Percentiles rank a stretch among this genome's conserved stretches.
Evolutionary conservation across 1,140 invertebrate genomes (phyloP).

Genomic region (Tribolium castaneum): DNA sequence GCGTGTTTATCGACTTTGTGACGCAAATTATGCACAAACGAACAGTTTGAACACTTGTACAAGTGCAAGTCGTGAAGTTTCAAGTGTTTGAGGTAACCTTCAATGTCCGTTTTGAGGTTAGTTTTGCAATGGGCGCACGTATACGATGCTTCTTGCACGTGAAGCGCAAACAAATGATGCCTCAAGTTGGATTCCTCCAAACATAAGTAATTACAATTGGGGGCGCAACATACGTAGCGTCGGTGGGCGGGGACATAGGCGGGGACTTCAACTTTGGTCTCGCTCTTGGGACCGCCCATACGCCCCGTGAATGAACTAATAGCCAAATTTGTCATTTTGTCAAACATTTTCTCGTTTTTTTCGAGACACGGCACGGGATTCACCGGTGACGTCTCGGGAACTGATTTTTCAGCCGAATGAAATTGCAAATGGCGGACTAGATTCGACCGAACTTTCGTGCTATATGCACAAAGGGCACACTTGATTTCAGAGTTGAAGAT

Average conservation of each 20-base stretch:
- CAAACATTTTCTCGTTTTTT: constrained; percentile 82
- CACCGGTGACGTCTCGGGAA: constrained; percentile 73
- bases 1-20: constrained; percentile 76
- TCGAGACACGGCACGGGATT: constrained; percentile 85
- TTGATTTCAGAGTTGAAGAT: constrained; percentile 73
- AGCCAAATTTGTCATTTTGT: constrained; percentile 85
- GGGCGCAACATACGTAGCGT: constrained; percentile 76
- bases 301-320: constrained; percentile 70
- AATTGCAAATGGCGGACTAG: constrained; percentile 77
- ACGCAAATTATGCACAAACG: constrained; percentile 72
- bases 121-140: constrained; percentile 77
- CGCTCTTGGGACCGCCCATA: constrained; percentile 59
- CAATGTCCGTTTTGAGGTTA: constrained; percentile 56
- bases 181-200: constrained; percentile 78
- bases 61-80: constrained; percentile 79
- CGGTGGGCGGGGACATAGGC: constrained; percentile 74
- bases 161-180: constrained; percentile 78
- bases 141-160: constrained; percentile 71
- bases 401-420: constrained; percentile 71
- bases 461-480: constrained; percentile 76
- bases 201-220: constrained; percentile 77
- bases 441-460: constrained; percentile 79
- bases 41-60: constrained; percentile 77
- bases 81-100: constrained; percentile 74
- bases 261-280: constrained; percentile 64